These are phyloP conservation scores for Anolis apletophallus DNA, from an alignment of 2,797 vertebrate genomes.

Conservation along the genomic window DNA sequence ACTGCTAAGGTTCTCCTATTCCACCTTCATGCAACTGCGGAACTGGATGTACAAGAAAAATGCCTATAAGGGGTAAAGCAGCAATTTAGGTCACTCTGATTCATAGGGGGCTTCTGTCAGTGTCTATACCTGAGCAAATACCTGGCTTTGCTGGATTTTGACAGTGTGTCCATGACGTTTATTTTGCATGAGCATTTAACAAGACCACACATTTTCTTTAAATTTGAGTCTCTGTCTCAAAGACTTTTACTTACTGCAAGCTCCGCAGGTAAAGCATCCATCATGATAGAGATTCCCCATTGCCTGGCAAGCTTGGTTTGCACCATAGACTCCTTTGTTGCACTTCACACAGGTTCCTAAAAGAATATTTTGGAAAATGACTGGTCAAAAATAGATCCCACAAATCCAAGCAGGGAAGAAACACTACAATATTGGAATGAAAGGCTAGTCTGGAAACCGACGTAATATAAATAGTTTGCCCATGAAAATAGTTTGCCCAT, in stretches of 20 bases:
- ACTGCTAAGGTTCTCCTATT: neutral
- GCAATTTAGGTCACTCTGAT: neutral
- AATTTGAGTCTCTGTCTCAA: neutral
- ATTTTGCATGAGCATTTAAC: neutral
- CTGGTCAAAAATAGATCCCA: slow-evolving; percentile 12
- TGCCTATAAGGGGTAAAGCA: neutral
- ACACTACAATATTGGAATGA: neutral
- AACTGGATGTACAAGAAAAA: neutral
- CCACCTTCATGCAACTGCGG: neutral
- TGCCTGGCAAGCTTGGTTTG: slow-evolving; percentile 94
- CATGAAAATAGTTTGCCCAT: neutral
- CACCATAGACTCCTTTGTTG: slow-evolving; percentile 90
- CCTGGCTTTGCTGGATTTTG: neutral
- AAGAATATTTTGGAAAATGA: slow-evolving; percentile 25
- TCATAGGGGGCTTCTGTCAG: neutral
- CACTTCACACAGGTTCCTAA: slow-evolving; percentile 93
- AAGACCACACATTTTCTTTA: neutral
- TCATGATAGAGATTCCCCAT: slow-evolving; percentile 98
- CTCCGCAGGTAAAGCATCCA: slow-evolving; percentile 94
- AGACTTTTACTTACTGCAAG: slow-evolving; percentile 90
- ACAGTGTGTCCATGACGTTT: neutral
- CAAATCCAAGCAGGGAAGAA: neutral
- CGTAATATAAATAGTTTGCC: neutral
- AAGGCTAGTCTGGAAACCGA: neutral
- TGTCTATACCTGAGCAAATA: neutral